phyloP scores from a whole-genome alignment of 2,888 invertebrate genomes.

The Tinea trinotella region DNA sequence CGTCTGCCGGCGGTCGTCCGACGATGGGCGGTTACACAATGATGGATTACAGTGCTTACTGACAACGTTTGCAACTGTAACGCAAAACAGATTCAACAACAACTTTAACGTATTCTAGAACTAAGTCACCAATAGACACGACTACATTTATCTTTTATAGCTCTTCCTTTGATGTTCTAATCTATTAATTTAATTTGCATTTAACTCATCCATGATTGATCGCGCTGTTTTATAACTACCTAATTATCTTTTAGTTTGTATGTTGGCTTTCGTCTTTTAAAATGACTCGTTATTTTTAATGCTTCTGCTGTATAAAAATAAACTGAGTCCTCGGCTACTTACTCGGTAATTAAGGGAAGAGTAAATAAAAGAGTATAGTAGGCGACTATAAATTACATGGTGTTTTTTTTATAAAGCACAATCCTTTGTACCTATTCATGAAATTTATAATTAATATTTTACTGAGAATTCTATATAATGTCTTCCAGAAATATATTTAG shows the following conservation, averaged over 20 bases:
- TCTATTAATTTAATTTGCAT: constrained; percentile 23
- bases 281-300: constrained; percentile 12
- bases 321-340: constrained; percentile 31
- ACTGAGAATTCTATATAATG: too few relatives aligned
- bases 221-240: neutral
- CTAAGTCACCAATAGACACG: neutral
- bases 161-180: constrained; percentile 42
- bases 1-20: constrained; percentile 23
- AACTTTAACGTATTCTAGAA: constrained; percentile 14
- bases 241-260: neutral
- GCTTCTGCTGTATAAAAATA: constrained; percentile 37
- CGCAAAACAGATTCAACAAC: constrained; percentile 42
- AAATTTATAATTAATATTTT: neutral
- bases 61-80: constrained; percentile 26
- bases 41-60: constrained; percentile 35
- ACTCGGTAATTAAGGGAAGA: constrained; percentile 21
- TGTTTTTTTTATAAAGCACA: neutral
- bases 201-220: constrained; percentile 1
- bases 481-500: too few relatives aligned
- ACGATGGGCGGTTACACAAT: constrained; percentile 27
- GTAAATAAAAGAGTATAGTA: constrained; percentile 24
- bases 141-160: constrained; percentile 20
- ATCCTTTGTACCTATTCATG: neutral
- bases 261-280: neutral
- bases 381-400: constrained; percentile 19